phyloP scores from a whole-genome alignment of 2,888 invertebrate species.

The Agapostemon virescens region DNA sequence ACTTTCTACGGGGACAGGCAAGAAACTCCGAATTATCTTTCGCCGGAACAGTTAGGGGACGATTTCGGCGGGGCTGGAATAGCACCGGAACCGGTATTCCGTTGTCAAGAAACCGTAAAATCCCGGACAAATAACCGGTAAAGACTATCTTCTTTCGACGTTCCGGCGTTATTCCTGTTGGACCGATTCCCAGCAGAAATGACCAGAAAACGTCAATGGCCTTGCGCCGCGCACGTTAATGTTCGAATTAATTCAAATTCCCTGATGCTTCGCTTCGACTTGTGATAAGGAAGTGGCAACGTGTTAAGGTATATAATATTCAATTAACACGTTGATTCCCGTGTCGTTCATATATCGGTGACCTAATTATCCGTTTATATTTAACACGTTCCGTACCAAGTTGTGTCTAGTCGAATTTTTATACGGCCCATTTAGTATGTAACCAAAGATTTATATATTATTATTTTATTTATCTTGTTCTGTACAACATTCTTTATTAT shows the following conservation, averaged over 20 bases:
- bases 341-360: too few species aligned
- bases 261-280: neutral
- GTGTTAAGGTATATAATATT: neutral
- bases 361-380: too few species aligned
- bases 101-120: conserved; percentile 61
- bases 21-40: conserved; percentile 72
- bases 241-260: conserved; percentile 42
- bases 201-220: conserved; percentile 44
- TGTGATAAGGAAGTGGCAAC: neutral
- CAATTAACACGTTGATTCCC: neutral
- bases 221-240: conserved; percentile 23
- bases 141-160: conserved; percentile 41
- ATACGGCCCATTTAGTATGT: too few species aligned
- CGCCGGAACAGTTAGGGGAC: conserved; percentile 53
- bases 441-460: too few species aligned
- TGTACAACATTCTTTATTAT: too few species aligned
- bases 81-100: conserved; percentile 53
- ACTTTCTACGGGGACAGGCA: conserved; percentile 57
- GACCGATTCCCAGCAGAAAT: conserved; percentile 46
- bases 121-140: conserved; percentile 60
- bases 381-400: too few species aligned
- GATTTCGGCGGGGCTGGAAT: conserved; percentile 42
- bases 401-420: too few species aligned
- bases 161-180: conserved; percentile 22
- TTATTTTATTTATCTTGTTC: too few species aligned